phyloP scores from a whole-genome alignment of 2,888 invertebrate species.

The Brachycybe producta region DNA sequence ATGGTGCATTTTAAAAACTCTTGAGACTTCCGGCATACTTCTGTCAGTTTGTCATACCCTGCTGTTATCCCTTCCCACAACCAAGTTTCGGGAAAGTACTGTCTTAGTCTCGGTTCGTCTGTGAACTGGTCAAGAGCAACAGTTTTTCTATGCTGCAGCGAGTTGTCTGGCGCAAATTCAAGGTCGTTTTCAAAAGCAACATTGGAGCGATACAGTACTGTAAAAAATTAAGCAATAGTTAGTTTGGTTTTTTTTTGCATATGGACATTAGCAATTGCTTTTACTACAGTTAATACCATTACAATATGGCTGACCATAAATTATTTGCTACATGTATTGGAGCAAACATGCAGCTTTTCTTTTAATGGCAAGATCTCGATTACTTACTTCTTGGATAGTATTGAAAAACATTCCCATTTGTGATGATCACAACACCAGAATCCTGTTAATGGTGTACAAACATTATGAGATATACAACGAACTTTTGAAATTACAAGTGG shows the following conservation, averaged over 20 bases:
- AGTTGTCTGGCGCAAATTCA: constrained; percentile 11
- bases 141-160: constrained; percentile 28
- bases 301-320: too few species aligned
- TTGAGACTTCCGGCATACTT: too few species aligned
- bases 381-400: constrained; percentile 21
- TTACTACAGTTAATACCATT: background rate
- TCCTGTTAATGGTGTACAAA: constrained; percentile 48
- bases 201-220: constrained; percentile 15
- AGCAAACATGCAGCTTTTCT: too few species aligned
- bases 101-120: constrained; percentile 37
- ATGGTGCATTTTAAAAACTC: too few species aligned
- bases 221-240: background rate
- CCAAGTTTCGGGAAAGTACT: constrained; percentile 60
- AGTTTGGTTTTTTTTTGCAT: too few species aligned
- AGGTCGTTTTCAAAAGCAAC: constrained; percentile 11
- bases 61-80: constrained; percentile 48
- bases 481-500: too few species aligned
- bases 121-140: constrained; percentile 25
- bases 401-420: constrained; percentile 48
- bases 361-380: too few species aligned
- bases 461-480: too few species aligned
- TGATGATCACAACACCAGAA: constrained; percentile 58
- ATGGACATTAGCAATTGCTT: too few species aligned
- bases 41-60: constrained; percentile 45
- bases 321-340: too few species aligned